phyloP scores from a whole-genome alignment of 2,888 invertebrate species.

The Thera obeliscata region DNA sequence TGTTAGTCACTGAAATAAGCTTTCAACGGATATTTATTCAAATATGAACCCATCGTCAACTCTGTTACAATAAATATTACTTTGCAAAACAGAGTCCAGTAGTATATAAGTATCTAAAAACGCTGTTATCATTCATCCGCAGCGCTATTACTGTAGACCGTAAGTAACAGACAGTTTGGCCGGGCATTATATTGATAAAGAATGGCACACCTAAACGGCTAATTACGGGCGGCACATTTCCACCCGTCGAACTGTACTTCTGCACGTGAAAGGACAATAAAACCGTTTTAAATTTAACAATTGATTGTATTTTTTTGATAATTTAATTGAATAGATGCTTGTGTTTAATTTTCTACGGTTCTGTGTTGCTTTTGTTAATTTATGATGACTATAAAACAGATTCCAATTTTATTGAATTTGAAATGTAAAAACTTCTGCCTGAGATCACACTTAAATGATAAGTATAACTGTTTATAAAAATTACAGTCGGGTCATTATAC shows the following conservation, averaged over 20 bases:
- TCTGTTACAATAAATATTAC: background rate
- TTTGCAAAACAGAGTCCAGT: background rate
- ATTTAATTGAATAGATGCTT: slow-evolving; percentile 9
- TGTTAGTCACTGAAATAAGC: background rate
- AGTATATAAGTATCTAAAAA: background rate
- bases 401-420: slow-evolving; percentile 37
- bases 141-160: no score
- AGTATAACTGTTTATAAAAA: slow-evolving; percentile 42
- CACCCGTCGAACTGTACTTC: slow-evolving; percentile 2
- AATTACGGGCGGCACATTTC: background rate
- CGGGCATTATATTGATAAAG: background rate
- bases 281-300: background rate
- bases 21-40: background rate
- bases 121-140: background rate
- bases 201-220: background rate
- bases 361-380: slow-evolving; percentile 14
- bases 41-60: background rate
- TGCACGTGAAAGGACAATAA: background rate
- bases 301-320: slow-evolving; percentile 1
- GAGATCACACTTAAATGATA: slow-evolving; percentile 45
- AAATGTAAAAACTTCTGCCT: slow-evolving; percentile 39
- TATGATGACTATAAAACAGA: slow-evolving; percentile 28
- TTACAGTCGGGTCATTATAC: slow-evolving; percentile 37
- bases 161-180: background rate
- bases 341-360: background rate